These are phyloP conservation scores for Nemotelus nigrinus DNA, from an alignment of 2,888 invertebrate genomes.

Conservation along the genomic window DNA sequence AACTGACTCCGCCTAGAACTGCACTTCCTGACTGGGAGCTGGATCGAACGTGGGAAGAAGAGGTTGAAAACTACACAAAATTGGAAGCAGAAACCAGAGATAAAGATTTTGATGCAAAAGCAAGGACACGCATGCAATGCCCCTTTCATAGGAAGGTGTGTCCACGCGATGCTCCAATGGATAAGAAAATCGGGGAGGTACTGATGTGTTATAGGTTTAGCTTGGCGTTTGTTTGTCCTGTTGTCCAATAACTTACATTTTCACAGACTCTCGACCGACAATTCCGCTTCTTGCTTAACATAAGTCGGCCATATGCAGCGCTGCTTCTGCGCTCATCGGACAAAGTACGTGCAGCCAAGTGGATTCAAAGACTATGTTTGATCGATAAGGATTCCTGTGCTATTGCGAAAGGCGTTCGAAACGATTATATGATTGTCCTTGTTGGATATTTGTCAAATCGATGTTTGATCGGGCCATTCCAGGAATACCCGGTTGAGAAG, in stretches of 20 bases:
- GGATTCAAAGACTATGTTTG: constrained; percentile 67
- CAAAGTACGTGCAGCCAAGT: constrained; percentile 64
- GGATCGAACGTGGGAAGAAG: constrained; percentile 49
- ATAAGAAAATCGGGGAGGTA: constrained; percentile 42
- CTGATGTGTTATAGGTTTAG: background rate
- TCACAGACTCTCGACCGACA: constrained; percentile 64
- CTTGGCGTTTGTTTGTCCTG: background rate
- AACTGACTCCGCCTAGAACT: constrained; percentile 7
- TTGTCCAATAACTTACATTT: too few species aligned
- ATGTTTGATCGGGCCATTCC: constrained; percentile 66
- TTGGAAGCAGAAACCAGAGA: background rate
- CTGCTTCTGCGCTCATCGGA: constrained; percentile 63
- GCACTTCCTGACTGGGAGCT: constrained; percentile 39
- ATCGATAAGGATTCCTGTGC: constrained; percentile 64
- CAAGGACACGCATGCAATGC: constrained; percentile 26
- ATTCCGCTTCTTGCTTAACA: constrained; percentile 65
- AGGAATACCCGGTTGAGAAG: constrained; percentile 65
- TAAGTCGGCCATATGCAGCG: constrained; percentile 66
- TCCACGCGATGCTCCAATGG: constrained; percentile 21
- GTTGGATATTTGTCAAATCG: constrained; percentile 62
- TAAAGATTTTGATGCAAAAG: background rate
- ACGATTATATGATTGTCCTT: constrained; percentile 68
- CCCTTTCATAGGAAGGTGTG: constrained; percentile 43
- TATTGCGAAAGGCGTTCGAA: constrained; percentile 67
- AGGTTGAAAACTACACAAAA: constrained; percentile 30